Conservation (phyloP, 2,797 vertebrate species). For the Acanthurus lineatus region DNA sequence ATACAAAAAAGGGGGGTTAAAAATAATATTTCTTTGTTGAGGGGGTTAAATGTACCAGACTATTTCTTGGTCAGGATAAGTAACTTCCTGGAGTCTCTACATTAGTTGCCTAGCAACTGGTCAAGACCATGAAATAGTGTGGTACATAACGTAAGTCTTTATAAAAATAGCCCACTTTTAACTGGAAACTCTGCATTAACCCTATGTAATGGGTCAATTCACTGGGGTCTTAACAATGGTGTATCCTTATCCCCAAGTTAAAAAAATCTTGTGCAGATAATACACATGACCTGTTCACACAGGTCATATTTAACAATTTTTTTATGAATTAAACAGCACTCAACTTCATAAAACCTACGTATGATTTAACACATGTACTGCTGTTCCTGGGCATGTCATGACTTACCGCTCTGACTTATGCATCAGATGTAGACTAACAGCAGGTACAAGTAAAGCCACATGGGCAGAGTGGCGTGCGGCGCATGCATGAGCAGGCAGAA, state of each 20-base stretch:
- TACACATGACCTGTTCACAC: background rate
- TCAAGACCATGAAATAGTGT: background rate
- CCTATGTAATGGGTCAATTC: background rate
- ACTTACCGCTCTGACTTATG: conserved; percentile 44
- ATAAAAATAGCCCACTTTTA: conserved; percentile 1
- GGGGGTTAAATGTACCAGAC: background rate
- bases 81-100: background rate
- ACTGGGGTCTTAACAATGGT: background rate
- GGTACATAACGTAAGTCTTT: background rate
- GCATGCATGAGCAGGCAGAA: conserved; percentile 83
- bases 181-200: conserved; percentile 9
- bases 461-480: conserved; percentile 62
- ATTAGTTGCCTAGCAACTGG: conserved; percentile 6
- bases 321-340: conserved; percentile 1
- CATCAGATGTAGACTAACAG: conserved; percentile 66
- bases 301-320: conserved; percentile 1
- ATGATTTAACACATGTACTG: conserved; percentile 44
- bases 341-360: background rate
- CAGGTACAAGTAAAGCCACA: conserved; percentile 70
- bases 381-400: conserved; percentile 34
- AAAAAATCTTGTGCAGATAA: background rate
- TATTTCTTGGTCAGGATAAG: conserved; percentile 1
- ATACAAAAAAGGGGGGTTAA: background rate
- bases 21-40: background rate
- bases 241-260: background rate